A percentile compares a stretch with the other conserved stretches of the same genome.
phyloP scores from a whole-genome alignment of 2,888 invertebrate genomes.

The Plagodis pulveraria region DNA sequence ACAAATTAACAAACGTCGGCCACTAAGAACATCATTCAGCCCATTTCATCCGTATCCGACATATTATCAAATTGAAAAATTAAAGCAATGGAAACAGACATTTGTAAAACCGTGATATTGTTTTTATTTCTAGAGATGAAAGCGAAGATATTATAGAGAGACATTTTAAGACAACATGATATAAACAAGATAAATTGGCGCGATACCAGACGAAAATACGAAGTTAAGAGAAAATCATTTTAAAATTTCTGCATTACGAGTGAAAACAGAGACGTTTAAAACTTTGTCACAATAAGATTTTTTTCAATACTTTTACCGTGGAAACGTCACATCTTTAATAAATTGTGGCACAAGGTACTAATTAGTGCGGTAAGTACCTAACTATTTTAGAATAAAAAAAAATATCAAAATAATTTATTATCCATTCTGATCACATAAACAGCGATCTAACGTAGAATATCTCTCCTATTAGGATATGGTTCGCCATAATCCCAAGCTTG shows the following conservation, averaged over 20 bases:
- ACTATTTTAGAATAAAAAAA: too few relatives aligned
- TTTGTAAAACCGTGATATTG: constrained; percentile 13
- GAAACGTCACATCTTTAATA: neutral
- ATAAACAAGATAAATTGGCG: constrained; percentile 31
- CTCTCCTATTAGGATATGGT: too few relatives aligned
- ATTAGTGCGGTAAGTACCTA: neutral
- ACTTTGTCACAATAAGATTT: constrained; percentile 6
- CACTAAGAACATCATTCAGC: neutral
- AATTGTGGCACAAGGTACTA: neutral
- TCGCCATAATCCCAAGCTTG: too few relatives aligned
- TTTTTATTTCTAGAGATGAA: constrained; percentile 26
- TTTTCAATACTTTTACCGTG: neutral
- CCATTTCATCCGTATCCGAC: constrained; percentile 11
- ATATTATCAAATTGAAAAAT: constrained; percentile 12
- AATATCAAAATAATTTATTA: too few relatives aligned
- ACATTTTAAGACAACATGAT: constrained; percentile 13
- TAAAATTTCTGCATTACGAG: constrained; percentile 22
- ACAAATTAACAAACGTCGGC: neutral
- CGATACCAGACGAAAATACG: constrained; percentile 18
- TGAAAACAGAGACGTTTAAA: neutral
- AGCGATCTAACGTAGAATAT: too few relatives aligned
- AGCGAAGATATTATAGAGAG: constrained; percentile 18
- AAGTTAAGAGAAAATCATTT: constrained; percentile 30
- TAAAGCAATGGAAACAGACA: constrained; percentile 14
- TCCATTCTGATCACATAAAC: too few relatives aligned